phyloP scores from a whole-genome alignment of 2,888 invertebrate genomes.

The Linnaemya tessellans region DNA sequence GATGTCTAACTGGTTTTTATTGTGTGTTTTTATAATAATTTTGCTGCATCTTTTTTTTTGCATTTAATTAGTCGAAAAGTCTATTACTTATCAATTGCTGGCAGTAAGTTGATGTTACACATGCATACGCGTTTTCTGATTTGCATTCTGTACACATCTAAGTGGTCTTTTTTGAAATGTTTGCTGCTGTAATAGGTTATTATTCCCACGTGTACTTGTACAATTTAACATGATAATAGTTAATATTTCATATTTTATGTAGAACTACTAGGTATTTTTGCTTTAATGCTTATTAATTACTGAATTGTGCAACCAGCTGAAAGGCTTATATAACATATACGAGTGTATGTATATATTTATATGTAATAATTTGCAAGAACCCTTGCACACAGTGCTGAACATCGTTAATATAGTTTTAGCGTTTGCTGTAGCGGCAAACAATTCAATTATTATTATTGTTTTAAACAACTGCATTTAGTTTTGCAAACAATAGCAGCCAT shows the following conservation, averaged over 20 bases:
- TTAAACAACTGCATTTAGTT: slow-evolving; percentile 15
- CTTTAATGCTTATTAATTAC: not conserved
- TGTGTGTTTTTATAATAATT: slow-evolving; percentile 36
- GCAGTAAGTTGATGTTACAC: not conserved
- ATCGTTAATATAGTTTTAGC: not conserved
- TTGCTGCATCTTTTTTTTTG: slow-evolving; percentile 13
- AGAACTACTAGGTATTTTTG: not conserved
- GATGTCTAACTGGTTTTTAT: slow-evolving; percentile 25
- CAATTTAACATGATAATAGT: not conserved
- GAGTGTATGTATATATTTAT: too few relatives aligned
- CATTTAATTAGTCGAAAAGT: slow-evolving; percentile 56
- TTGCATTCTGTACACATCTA: not conserved
- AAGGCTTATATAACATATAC: too few relatives aligned
- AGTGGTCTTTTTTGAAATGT: not conserved
- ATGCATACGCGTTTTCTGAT: not conserved
- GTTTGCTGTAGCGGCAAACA: not conserved
- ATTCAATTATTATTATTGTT: not conserved
- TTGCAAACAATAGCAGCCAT: slow-evolving; percentile 46
- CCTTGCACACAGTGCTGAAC: not conserved
- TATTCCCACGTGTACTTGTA: not conserved
- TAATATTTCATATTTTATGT: not conserved
- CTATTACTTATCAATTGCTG: slow-evolving; percentile 54
- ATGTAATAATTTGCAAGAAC: not conserved
- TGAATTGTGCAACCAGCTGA: not conserved
- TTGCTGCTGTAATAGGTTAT: not conserved